phyloP scores from a whole-genome alignment of 2,888 invertebrate species.

The Acleris literana region DNA sequence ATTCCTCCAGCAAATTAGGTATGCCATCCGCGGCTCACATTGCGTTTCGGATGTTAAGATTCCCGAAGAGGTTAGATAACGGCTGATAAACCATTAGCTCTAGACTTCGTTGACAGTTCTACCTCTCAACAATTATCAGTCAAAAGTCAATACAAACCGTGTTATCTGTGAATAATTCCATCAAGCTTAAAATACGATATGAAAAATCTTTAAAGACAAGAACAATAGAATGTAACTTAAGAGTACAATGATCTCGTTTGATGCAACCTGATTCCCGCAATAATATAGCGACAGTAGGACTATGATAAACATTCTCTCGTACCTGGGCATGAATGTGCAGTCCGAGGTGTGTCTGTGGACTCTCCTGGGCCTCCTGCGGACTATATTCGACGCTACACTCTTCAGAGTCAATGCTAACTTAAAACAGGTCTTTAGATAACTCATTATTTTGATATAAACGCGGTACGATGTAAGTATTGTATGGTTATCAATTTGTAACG shows the following conservation, averaged over 20 bases:
- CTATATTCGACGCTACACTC: constrained; percentile 81
- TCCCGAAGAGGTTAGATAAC: no score
- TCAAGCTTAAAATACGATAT: neutral
- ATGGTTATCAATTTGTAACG: no score
- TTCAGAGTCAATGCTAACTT: constrained; percentile 82
- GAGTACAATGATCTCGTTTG: constrained; percentile 1
- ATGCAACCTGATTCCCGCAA: neutral
- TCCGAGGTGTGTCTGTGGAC: constrained; percentile 81
- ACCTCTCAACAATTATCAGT: neutral
- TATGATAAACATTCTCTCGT: constrained; percentile 70
- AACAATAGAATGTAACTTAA: constrained; percentile 1
- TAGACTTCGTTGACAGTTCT: neutral
- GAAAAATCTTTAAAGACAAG: constrained; percentile 1
- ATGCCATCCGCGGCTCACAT: no score
- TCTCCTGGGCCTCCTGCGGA: constrained; percentile 75
- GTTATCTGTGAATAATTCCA: constrained; percentile 3
- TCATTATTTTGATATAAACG: no score
- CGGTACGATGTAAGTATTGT: no score
- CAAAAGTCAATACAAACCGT: constrained; percentile 2
- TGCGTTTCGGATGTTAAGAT: no score
- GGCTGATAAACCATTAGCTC: no score
- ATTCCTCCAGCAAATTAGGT: no score
- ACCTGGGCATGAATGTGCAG: constrained; percentile 76
- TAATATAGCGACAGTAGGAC: constrained; percentile 40
- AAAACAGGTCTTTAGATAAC: constrained; percentile 64